Percentiles rank a stretch among this genome's conserved stretches.
Evolutionary conservation across 1,140 invertebrate genomes (phyloP).

Genomic region (Papilio polyxenes): DNA sequence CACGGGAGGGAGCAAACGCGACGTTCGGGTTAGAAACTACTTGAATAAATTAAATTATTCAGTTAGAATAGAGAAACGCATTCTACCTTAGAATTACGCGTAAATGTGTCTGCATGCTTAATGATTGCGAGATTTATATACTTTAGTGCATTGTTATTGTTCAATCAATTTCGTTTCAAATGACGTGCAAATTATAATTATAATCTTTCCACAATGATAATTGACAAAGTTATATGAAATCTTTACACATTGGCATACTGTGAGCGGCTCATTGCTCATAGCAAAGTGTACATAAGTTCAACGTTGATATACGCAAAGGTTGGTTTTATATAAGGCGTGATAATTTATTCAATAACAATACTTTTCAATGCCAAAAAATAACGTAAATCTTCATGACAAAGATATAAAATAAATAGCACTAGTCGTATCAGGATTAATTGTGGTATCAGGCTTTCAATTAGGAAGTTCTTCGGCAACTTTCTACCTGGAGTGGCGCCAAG

Average conservation of each 20-base stretch:
- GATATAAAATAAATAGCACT: neutral
- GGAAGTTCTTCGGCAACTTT: constrained; percentile 31
- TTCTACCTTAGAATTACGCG: neutral
- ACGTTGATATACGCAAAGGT: too few species aligned
- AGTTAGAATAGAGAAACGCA: constrained; percentile 3
- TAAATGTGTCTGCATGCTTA: neutral
- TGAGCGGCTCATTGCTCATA: too few species aligned
- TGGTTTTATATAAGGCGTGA: too few species aligned
- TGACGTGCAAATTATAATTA: too few species aligned
- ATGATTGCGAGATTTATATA: neutral
- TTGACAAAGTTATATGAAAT: too few species aligned
- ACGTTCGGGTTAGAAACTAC: constrained; percentile 11
- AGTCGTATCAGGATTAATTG: constrained; percentile 22
- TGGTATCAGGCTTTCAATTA: constrained; percentile 42
- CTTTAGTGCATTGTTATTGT: too few species aligned
- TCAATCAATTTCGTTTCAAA: too few species aligned
- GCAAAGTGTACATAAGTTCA: too few species aligned
- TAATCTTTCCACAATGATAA: too few species aligned
- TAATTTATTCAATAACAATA: too few species aligned
- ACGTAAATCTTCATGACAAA: neutral
- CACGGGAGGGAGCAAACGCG: neutral
- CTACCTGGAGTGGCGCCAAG: constrained; percentile 43
- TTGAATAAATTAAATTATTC: constrained; percentile 22
- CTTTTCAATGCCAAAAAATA: neutral
- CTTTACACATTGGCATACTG: too few species aligned